Evolutionary conservation across 1,140 invertebrate genomes (phyloP).

Genomic region (Vollenhovia emeryi): DNA sequence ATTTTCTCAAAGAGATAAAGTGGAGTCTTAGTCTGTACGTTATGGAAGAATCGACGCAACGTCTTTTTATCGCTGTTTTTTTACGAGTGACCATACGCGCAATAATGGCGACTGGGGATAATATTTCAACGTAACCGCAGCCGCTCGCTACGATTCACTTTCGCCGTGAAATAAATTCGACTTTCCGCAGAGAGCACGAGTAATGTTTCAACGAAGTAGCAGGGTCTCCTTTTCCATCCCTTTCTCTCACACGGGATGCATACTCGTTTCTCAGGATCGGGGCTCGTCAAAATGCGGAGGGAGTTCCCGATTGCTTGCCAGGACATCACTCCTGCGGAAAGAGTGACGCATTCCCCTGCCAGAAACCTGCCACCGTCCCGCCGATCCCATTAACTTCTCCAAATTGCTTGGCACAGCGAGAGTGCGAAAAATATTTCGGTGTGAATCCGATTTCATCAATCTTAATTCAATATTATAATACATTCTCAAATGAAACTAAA

Average conservation of each 20-base stretch:
- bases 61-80: background rate
- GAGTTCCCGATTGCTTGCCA: conserved; percentile 54
- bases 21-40: background rate
- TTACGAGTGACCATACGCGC: background rate
- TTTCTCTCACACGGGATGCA: background rate
- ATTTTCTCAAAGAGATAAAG: background rate
- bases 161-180: conserved; percentile 53
- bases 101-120: background rate
- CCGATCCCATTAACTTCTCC: conserved; percentile 21
- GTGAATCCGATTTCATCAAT: conserved; percentile 14
- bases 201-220: conserved; percentile 23
- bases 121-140: conserved; percentile 26
- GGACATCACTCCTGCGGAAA: conserved; percentile 35
- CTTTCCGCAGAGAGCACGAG: background rate
- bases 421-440: conserved; percentile 39
- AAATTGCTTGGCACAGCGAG: conserved; percentile 49
- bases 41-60: background rate
- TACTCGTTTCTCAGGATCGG: conserved; percentile 51
- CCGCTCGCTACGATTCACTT: conserved; percentile 33
- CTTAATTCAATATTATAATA: conserved; percentile 26
- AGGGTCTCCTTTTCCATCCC: background rate
- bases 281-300: conserved; percentile 30
- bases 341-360: conserved; percentile 27
- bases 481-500: background rate
- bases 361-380: conserved; percentile 27